Conservation (phyloP, 2,888 invertebrate species). For the Pharmacophagus antenor region DNA sequence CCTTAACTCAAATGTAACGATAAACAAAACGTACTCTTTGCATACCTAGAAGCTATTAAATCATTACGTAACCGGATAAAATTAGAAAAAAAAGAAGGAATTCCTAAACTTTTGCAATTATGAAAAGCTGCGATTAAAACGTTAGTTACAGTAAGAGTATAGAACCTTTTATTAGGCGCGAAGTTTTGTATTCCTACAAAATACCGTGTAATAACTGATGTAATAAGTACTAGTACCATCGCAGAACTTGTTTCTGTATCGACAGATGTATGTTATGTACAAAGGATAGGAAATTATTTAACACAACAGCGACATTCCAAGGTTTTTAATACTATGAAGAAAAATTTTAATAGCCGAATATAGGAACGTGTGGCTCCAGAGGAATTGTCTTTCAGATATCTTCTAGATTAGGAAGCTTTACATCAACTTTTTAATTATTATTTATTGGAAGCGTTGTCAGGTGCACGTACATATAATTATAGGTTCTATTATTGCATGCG, state of each 20-base stretch:
- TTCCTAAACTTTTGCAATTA: neutral
- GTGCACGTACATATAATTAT: no score
- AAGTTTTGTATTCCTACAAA: conserved; percentile 22
- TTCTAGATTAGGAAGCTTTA: no score
- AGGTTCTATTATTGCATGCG: no score
- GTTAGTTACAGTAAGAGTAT: conserved; percentile 14
- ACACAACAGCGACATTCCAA: neutral
- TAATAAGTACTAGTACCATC: conserved; percentile 22
- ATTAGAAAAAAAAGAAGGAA: neutral
- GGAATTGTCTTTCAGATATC: no score
- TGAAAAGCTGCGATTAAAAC: neutral
- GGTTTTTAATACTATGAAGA: no score
- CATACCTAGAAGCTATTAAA: neutral
- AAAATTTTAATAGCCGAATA: no score
- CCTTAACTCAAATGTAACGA: neutral
- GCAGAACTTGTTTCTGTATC: conserved; percentile 25
- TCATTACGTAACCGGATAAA: neutral
- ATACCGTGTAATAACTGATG: conserved; percentile 23
- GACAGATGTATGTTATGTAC: conserved; percentile 14
- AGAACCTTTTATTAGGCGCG: conserved; percentile 25
- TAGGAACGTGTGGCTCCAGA: no score
- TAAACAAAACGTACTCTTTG: neutral
- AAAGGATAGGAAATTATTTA: conserved; percentile 6
- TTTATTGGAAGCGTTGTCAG: no score
- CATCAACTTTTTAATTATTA: no score